A percentile compares a stretch with the other conserved stretches of the same genome.
Evolutionary conservation across 2,888 invertebrate species (phyloP).

Genomic region (Oxyteleia sp.): DNA sequence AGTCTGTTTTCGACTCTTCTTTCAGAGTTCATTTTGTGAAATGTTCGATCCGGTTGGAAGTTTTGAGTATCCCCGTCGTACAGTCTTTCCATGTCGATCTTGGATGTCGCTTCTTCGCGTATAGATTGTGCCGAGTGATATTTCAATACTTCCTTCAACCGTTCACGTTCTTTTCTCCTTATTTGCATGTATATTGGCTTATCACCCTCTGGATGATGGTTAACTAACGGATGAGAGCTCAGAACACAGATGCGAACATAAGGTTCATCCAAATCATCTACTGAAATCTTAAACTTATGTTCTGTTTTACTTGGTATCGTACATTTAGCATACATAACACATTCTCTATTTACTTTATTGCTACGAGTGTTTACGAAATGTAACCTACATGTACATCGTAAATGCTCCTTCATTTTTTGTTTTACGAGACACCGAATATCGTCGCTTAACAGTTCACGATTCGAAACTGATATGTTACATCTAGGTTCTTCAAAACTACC

Average conservation of each 20-base stretch:
- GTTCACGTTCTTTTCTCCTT: conserved; percentile 33
- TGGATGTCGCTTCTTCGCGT: not conserved
- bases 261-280: not conserved
- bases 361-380: not conserved
- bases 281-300: conserved; percentile 3
- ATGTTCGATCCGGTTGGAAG: not conserved
- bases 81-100: conserved; percentile 12
- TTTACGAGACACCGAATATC: not conserved
- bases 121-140: conserved; percentile 2
- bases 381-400: conserved; percentile 2
- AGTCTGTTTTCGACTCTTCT: not conserved
- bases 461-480: not conserved
- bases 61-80: conserved; percentile 39
- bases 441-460: not conserved
- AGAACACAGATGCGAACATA: not conserved
- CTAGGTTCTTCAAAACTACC: no score
- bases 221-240: not conserved
- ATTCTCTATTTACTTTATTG: not conserved
- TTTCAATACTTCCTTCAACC: not conserved
- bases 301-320: not conserved
- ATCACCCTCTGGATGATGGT: not conserved
- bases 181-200: conserved; percentile 4
- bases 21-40: conserved; percentile 48
- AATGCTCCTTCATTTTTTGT: not conserved
- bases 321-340: not conserved